Evolutionary conservation across 2,888 invertebrate genomes (phyloP).

Genomic region (Rhodophaea formosa): DNA sequence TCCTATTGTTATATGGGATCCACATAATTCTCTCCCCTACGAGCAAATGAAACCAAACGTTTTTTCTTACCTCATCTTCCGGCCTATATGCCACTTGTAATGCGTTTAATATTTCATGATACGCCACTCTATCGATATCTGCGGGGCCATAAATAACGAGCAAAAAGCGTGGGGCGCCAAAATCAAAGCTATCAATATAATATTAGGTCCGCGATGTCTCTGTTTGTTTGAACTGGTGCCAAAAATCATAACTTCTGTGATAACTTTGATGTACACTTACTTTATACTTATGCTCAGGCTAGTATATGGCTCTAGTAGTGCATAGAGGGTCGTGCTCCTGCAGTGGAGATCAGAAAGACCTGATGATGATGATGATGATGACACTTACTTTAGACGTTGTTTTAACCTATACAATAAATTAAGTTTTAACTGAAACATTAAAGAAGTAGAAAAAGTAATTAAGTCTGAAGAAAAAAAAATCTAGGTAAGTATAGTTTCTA

Average conservation of each 20-base stretch:
- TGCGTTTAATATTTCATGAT: conserved; percentile 81
- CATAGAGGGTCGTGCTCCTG: no score
- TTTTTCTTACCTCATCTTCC: conserved; percentile 77
- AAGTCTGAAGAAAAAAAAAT: no score
- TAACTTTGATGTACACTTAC: neutral
- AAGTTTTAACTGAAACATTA: no score
- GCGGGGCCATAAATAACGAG: conserved; percentile 71
- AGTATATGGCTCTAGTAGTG: no score
- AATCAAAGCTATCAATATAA: conserved; percentile 78
- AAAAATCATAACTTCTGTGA: conserved; percentile 26
- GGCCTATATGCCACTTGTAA: conserved; percentile 79
- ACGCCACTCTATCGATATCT: conserved; percentile 76
- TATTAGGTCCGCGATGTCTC: conserved; percentile 62
- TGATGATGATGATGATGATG: no score
- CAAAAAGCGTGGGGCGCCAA: conserved; percentile 57
- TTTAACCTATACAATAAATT: no score
- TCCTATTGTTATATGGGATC: conserved; percentile 30
- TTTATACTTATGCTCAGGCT: no score
- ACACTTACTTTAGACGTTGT: no score
- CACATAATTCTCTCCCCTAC: conserved; percentile 37
- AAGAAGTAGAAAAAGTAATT: no score
- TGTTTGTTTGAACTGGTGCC: conserved; percentile 31
- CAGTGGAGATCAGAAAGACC: no score
- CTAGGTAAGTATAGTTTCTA: no score
- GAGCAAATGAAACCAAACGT: conserved; percentile 62